Evolutionary conservation across 2,888 invertebrate species (phyloP).

Genomic region (Melinopterus prodromus): DNA sequence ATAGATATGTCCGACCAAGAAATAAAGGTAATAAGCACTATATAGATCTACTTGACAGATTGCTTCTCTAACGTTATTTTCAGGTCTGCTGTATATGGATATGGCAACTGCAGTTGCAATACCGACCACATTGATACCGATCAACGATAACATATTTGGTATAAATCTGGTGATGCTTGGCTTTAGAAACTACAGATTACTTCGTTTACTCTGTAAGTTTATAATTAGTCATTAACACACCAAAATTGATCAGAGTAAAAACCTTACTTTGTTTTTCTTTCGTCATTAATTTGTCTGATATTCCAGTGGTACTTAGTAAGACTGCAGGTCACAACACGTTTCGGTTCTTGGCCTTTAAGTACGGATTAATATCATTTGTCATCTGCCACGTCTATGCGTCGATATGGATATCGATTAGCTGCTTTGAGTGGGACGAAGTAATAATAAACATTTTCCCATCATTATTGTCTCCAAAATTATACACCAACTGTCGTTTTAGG

Average conservation of each 20-base stretch:
- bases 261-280: neutral
- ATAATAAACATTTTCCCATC: neutral
- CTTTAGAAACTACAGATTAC: constrained; percentile 39
- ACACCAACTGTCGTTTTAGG: neutral
- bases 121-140: constrained; percentile 15
- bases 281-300: neutral
- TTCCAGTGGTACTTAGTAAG: constrained; percentile 36
- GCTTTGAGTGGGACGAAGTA: constrained; percentile 27
- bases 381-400: constrained; percentile 39
- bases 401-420: constrained; percentile 35
- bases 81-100: constrained; percentile 36
- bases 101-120: constrained; percentile 27
- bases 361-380: constrained; percentile 37
- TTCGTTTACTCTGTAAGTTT: constrained; percentile 37
- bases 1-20: constrained; percentile 33
- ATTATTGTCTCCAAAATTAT: neutral
- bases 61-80: constrained; percentile 8
- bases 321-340: constrained; percentile 37
- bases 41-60: too few species aligned
- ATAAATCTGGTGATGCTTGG: constrained; percentile 28
- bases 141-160: constrained; percentile 12
- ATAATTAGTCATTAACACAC: neutral
- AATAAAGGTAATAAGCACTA: constrained; percentile 40
- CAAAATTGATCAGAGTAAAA: neutral
- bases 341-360: constrained; percentile 31